These are phyloP conservation scores for Aphelinus atriplicis DNA, from an alignment of 1,140 invertebrate genomes.

Conservation along the genomic window DNA sequence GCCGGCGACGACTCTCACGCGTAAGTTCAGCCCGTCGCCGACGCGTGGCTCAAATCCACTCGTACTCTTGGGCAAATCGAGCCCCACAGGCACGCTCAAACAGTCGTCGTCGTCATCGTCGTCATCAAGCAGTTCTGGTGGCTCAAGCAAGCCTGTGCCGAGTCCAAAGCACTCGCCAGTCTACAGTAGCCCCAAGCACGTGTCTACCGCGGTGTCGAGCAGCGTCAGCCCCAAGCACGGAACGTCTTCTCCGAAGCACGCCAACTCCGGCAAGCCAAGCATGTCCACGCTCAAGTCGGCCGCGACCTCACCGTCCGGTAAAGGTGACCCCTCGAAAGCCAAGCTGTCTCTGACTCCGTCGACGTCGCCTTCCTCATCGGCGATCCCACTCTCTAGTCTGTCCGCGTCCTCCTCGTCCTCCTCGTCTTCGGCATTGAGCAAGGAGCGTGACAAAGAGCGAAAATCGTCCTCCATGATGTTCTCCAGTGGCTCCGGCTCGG, in stretches of 20 bases:
- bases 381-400: constrained; percentile 52
- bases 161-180: constrained; percentile 81
- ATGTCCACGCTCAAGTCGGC: constrained; percentile 88
- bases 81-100: constrained; percentile 72
- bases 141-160: constrained; percentile 68
- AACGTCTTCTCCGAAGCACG: constrained; percentile 81
- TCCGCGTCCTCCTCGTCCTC: constrained; percentile 61
- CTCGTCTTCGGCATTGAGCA: constrained; percentile 63
- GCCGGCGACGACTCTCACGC: constrained; percentile 69
- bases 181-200: constrained; percentile 80
- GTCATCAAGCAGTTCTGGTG: not conserved
- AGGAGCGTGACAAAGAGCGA: constrained; percentile 75
- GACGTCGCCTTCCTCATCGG: constrained; percentile 60
- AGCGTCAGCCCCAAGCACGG: constrained; percentile 75
- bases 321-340: constrained; percentile 50
- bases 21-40: constrained; percentile 78
- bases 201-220: constrained; percentile 62
- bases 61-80: constrained; percentile 68
- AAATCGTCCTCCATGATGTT: constrained; percentile 69
- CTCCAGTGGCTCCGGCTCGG: constrained; percentile 62
- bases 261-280: constrained; percentile 81
- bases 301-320: constrained; percentile 70
- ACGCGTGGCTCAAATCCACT: constrained; percentile 70
- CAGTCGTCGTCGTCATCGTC: constrained; percentile 55
- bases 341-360: constrained; percentile 53